Evolutionary conservation across 2,113 vertebrate genomes (phyloP), one percentile per base, ranked within the genome.

Genomic region (Phrynosoma blainvillii): DNA sequence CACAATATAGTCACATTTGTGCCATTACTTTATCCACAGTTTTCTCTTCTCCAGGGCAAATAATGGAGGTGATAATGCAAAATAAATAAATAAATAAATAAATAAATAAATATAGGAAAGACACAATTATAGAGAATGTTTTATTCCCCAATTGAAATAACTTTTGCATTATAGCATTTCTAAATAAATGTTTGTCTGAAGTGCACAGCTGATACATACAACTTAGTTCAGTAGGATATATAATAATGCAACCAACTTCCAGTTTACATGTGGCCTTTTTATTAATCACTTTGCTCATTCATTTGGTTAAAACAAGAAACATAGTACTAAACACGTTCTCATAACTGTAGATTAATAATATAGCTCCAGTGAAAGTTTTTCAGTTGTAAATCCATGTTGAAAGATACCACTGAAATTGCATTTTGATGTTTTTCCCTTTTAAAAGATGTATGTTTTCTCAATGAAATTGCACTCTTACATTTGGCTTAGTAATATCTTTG

Each of bases 381-480:
- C 52, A 62, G 16, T 74, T 80, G 27, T 83, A 52, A 83, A 82
- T 36, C 80, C 56, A 66, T 78, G 66, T 47, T 75, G 47, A 62
- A 81, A 27, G 59, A 87, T 30, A 32, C 40, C 4, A 11, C 20
- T 47, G 36, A 76, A 87, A 82, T 74, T 47, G 56, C 21, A 82
- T 27, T 66, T 36, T 52, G 27, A 36, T 83, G 59, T 75, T 18
- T 23, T 40, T 59, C 59, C 32, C 9, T 23, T 71, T 71, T 30
- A 78, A 47, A 78, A 84, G 47, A 74, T 84, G 47, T 54, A 47
- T 56, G 73, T 42, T 85, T 77, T 85, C 14, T 65, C 36, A 76
- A 85, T 32, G 73, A 42, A 85, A 85, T 85, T 76, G 73, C 36
- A 36, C 73, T 65, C 27, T 65, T 76, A 85, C 14, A 20, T 76